Conservation (phyloP, 2,888 invertebrate species). For the Mythimna vitellina region DNA sequence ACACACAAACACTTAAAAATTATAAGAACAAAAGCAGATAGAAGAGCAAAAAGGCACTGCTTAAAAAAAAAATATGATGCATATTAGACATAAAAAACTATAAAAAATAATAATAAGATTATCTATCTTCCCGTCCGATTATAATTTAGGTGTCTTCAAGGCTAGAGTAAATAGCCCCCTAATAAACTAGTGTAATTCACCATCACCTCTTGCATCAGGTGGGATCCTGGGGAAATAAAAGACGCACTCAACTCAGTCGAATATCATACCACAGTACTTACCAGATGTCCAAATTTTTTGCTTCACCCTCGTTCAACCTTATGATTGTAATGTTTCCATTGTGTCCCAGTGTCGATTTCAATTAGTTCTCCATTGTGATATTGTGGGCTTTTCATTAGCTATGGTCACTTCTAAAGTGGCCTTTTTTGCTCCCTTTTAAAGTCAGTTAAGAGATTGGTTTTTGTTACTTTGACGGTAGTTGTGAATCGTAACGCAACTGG, state of each 20-base stretch:
- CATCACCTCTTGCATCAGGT: no score
- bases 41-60: no score
- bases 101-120: no score
- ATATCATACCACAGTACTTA: constrained; percentile 32
- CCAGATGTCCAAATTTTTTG: constrained; percentile 81
- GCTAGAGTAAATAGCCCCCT: no score
- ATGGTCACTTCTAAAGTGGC: constrained; percentile 55
- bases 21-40: no score
- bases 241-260: constrained; percentile 56
- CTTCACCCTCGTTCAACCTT: constrained; percentile 47
- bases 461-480: constrained; percentile 28
- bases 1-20: no score
- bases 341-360: constrained; percentile 79
- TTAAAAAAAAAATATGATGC: no score
- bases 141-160: no score
- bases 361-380: constrained; percentile 76
- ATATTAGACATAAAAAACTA: no score
- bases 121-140: no score
- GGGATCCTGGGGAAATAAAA: not conserved
- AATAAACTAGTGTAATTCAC: no score
- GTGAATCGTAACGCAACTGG: constrained; percentile 39
- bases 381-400: constrained; percentile 60
- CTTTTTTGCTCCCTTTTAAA: constrained; percentile 41
- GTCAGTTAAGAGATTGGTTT: constrained; percentile 32
- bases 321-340: constrained; percentile 57